Evolutionary conservation across 2,797 vertebrate genomes (phyloP).

Genomic region (Chaenodraco wilsoni): DNA sequence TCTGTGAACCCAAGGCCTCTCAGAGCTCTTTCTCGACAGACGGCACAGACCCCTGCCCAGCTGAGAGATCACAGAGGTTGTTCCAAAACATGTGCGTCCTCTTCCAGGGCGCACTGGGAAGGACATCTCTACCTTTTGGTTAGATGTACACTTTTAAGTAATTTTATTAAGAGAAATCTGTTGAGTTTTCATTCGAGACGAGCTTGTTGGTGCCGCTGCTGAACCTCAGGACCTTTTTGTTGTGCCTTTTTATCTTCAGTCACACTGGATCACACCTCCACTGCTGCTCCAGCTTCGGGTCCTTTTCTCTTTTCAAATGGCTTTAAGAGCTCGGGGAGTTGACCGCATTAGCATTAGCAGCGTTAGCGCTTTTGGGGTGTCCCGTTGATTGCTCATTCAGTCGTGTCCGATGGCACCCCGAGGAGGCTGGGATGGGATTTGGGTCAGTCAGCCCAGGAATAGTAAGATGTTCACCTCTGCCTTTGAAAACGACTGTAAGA

Average conservation of each 20-base stretch:
- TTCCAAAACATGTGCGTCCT: background rate
- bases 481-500: background rate
- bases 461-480: conserved; percentile 1
- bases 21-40: background rate
- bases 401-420: conserved; percentile 9
- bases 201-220: conserved; percentile 50
- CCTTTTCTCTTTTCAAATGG: conserved; percentile 25
- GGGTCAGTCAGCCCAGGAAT: no score
- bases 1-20: conserved; percentile 33
- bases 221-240: conserved; percentile 79
- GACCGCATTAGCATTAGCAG: conserved; percentile 17
- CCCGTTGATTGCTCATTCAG: background rate
- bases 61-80: background rate
- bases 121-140: conserved; percentile 14
- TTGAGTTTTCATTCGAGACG: conserved; percentile 22
- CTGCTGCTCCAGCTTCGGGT: conserved; percentile 45
- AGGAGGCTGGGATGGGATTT: background rate
- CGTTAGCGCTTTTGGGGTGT: conserved; percentile 7
- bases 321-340: conserved; percentile 17
- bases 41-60: conserved; percentile 22
- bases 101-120: conserved; percentile 9
- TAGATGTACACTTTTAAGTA: background rate
- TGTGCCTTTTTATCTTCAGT: conserved; percentile 73
- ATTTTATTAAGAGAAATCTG: conserved; percentile 15
- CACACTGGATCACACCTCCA: conserved; percentile 9